Base-by-base conservation (phyloP, 2,797 vertebrate species). In the Gouania willdenowi region DNA sequence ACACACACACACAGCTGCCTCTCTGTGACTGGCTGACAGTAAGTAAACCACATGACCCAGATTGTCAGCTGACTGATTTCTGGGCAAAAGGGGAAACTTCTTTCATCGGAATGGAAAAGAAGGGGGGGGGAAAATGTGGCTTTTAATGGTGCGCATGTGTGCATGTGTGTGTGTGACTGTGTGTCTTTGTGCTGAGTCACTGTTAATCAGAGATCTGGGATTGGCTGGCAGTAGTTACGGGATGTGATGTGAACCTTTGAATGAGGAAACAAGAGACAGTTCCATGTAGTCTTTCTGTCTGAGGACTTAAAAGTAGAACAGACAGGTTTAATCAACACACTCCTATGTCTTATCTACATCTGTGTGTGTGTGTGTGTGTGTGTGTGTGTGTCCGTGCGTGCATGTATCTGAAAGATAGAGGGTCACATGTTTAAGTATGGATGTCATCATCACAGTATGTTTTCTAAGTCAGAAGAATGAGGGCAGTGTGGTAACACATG, bases 21-120 rank as follows among this genome's bases (percentile, higher is more conserved):
- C 21, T 36, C 48, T 47, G 48, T 53, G 41, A 78, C 77, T 79
- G 79, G 78, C 31, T 68, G 20, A 44, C 15, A 55, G 62, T 55
- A 52, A 55, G 62, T 55, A 52, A 34, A 29, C 29, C 81, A 82
- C 57, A 55, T 83, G 75, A 72, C 55, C n/a, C 26, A 20, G 8
- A 32, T 43, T 40, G 65, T 82, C 84, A 86, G 77, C 75, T 82
- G 83, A 82, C 60, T 11, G 39, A 37, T 50, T 65, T 85, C 62
- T 72, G 49, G 75, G 72, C 65, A 71, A 81, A 82, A 78, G 75
- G 73, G 70, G 72, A 84, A 81, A 69, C 41, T 20, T 72, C 49
- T 78, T 72, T 78, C 62, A 75, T 53, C 54, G 55, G 42, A 29
- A 62, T 51, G 41, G 41, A 66, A 53, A 57, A 45, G 45, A 49